A percentile compares a stretch with the other conserved stretches of the same genome.
These are phyloP conservation scores for Laticauda colubrina DNA, from an alignment of 2,113 vertebrate genomes.

Conservation along the genomic window DNA sequence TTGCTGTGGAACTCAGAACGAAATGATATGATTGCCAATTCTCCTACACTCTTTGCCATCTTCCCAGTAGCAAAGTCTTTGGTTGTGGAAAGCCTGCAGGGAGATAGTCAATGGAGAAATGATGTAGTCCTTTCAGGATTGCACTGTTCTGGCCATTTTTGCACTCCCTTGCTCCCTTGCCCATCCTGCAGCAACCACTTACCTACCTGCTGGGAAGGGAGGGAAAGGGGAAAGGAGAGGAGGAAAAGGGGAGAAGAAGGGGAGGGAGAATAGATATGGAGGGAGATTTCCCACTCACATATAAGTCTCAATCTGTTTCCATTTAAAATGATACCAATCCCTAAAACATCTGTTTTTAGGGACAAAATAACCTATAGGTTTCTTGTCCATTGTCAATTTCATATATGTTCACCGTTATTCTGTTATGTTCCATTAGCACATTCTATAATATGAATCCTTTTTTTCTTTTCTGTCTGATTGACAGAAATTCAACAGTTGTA, in stretches of 20 bases:
- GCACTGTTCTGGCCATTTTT: background rate
- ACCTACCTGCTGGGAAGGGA: background rate
- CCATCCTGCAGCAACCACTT: background rate
- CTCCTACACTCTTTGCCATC: background rate
- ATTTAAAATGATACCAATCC: background rate
- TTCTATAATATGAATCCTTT: background rate
- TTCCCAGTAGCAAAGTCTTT: background rate
- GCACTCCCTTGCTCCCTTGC: background rate
- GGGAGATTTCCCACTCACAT: background rate
- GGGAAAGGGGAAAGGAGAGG: too few species aligned
- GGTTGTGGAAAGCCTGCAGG: background rate
- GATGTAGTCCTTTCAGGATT: background rate
- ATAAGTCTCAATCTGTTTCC: background rate
- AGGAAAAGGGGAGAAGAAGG: too few species aligned
- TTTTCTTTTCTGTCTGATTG: background rate
- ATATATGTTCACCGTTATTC: background rate
- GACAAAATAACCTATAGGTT: background rate
- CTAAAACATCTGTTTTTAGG: background rate
- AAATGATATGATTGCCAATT: background rate
- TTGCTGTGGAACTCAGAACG: background rate
- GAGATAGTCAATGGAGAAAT: background rate
- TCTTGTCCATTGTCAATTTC: background rate
- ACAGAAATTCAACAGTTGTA: background rate
- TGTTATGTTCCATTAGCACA: background rate
- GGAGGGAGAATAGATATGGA: background rate